phyloP scores from a whole-genome alignment of 2,113 vertebrate species.

The Psittacula cyanocephala region DNA sequence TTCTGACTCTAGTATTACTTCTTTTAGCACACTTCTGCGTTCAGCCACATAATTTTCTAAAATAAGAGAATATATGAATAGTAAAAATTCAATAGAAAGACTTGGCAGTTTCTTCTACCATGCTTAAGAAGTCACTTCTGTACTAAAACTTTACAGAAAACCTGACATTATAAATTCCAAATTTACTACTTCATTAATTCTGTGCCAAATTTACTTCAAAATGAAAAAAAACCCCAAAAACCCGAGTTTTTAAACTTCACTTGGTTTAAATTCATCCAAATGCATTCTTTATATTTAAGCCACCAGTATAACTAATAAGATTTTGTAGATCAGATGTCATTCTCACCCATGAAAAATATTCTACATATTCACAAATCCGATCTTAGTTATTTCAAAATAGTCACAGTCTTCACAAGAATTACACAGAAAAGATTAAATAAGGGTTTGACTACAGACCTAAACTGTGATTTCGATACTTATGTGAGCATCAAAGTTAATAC shows the following conservation, averaged over 20 bases:
- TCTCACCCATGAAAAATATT: neutral
- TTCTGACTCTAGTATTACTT: constrained; percentile 80
- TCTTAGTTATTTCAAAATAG: neutral
- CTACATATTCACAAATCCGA: neutral
- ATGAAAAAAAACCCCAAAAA: neutral
- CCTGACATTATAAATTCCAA: neutral
- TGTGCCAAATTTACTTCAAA: neutral
- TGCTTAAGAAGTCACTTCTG: neutral
- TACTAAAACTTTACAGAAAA: neutral
- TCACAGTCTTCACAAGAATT: neutral
- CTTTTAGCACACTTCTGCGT: constrained; percentile 73
- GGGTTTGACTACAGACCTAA: neutral
- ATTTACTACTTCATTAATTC: neutral
- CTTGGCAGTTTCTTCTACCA: neutral
- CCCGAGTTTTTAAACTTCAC: neutral
- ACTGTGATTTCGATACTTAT: neutral
- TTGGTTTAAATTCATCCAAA: neutral
- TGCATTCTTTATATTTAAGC: neutral
- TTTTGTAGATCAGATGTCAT: neutral
- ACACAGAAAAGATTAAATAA: neutral
- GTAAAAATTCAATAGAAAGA: neutral
- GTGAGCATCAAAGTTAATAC: neutral
- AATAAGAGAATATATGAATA: neutral
- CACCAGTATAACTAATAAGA: neutral
- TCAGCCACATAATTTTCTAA: constrained; percentile 77